These are phyloP conservation scores for Blomia tropicalis DNA, from an alignment of 2,888 invertebrate species.

Conservation along the genomic window DNA sequence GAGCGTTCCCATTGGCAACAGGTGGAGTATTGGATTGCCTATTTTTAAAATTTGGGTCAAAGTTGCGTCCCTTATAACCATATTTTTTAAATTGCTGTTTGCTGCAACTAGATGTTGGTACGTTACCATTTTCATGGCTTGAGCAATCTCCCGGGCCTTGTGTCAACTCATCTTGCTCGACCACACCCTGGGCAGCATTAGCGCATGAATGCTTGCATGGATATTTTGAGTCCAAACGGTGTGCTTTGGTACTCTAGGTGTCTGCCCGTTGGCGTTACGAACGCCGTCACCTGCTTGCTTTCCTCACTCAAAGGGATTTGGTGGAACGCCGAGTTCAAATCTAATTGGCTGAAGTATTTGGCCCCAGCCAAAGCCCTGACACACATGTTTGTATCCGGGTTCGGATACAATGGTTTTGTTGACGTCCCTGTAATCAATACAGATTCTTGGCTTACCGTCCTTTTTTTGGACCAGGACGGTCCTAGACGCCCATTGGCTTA, in stretches of 20 bases:
- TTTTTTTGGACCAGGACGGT: not conserved
- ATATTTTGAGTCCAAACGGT: not conserved
- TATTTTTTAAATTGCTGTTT: too few species aligned
- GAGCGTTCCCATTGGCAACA: too few species aligned
- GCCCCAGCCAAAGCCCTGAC: not conserved
- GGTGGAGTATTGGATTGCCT: too few species aligned
- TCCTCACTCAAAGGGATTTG: not conserved
- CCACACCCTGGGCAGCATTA: too few species aligned
- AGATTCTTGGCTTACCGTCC: not conserved
- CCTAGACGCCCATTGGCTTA: not conserved
- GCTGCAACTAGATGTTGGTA: too few species aligned
- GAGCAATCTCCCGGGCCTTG: too few species aligned
- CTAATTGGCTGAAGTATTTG: not conserved
- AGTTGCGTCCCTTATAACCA: too few species aligned
- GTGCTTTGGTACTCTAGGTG: not conserved
- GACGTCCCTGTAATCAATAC: not conserved
- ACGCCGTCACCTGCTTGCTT: not conserved
- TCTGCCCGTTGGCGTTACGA: not conserved
- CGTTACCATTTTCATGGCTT: too few species aligned
- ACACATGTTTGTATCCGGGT: not conserved
- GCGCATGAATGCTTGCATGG: not conserved
- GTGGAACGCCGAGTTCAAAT: not conserved
- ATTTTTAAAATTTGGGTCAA: too few species aligned
- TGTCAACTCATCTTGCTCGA: too few species aligned
- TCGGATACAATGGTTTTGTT: not conserved